Base-by-base conservation (phyloP, 2,888 invertebrate species). In the Baronia brevicornis region DNA sequence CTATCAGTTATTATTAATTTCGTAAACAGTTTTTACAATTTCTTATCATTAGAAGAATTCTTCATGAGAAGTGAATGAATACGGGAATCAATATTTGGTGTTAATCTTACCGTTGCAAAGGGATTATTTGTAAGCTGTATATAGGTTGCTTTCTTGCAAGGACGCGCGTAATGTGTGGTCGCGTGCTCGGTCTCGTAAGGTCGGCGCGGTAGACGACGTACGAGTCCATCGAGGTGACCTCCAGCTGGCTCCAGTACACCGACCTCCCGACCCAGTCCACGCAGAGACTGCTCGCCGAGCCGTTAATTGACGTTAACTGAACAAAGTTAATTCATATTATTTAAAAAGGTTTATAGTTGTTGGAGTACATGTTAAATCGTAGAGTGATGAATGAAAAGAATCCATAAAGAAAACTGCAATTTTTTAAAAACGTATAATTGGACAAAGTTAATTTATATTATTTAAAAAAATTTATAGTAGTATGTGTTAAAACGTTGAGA, bases 251-350 rank as follows among this genome's bases (percentile, higher is more conserved):
- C 90, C 94, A 95, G 63, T 94, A 97, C 3, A 97, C 77, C 24
- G 90, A 89, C 27, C 95, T 86, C 27, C 92, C 89, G 22, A 97
- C 88, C 97, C 97, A 97, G 70, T 97, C 96, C 1, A 95, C 85
- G 1, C 92, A 89, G 12, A 97, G 70, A 38, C 92, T 90, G 5
- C 87, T 72, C 2, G 79, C 84, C 6, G 79, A 66, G 2, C 73
- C 79, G 39, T 82, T 84, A 12, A 79, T 79, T 8, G 85, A 79
- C 24, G 67, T 64, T 29, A 85, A 48, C 85, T 85, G 48, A 12
- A 52, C 44, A 7, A 18, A n/a, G n/a, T n/a, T n/a, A n/a, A n/a
- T n/a, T n/a, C n/a, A n/a, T n/a, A n/a, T n/a, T n/a, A n/a, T n/a
- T n/a, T n/a, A 4, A 5, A n/a, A 28, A 5, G 7, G 23, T 28